Base-by-base conservation (phyloP, 2,797 vertebrate species). In the Myotis vivesi region DNA sequence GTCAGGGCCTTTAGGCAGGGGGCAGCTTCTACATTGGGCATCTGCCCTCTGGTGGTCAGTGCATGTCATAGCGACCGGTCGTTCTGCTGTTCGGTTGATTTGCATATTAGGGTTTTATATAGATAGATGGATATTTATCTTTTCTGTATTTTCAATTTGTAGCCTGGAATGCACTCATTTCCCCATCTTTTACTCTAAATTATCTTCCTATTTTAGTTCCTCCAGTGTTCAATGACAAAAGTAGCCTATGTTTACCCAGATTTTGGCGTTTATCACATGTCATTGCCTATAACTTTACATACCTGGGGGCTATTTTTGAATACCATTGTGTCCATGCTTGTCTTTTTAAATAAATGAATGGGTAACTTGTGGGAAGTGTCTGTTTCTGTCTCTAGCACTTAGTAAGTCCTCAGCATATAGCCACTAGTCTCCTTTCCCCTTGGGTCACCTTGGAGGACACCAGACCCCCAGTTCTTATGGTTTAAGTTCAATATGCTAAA, bases 381-480 rank as follows among this genome's bases (percentile, higher is more conserved):
- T 49, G 16, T 55, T 22, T 10, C 11, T 4, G 8, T 9, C 17
- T 13, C 6, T 1, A 64, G 46, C 8, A 38, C 73, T 59, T 80
- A 59, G 49, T 28, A 46, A 80, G 59, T 77, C 46, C 69, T 80
- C 49, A 71, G 2, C 11, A 0, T 30, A 3, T 12, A 9, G 71
- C 5, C 11, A 2, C 22, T 5, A 6, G 64, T 59, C 62, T 88
- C 51, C 17, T 46, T 92, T 83, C 46, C 57, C 85, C 44, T 87
- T 44, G 87, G 62, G 69, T 81, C 22, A 59, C n/a, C 87, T 94
- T 88, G 77, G 82, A 88, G 69, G 80, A 49, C 69, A 46, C 30
- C 6, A 23, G 57, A 38, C 36, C 15, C 33, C 68, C 9, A 11
- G 6, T 85, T 49, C 28, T 59, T 79, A 66, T 30, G 57, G 73